Conservation (phyloP, 2,113 vertebrate species). For the Uria lomvia region DNA sequence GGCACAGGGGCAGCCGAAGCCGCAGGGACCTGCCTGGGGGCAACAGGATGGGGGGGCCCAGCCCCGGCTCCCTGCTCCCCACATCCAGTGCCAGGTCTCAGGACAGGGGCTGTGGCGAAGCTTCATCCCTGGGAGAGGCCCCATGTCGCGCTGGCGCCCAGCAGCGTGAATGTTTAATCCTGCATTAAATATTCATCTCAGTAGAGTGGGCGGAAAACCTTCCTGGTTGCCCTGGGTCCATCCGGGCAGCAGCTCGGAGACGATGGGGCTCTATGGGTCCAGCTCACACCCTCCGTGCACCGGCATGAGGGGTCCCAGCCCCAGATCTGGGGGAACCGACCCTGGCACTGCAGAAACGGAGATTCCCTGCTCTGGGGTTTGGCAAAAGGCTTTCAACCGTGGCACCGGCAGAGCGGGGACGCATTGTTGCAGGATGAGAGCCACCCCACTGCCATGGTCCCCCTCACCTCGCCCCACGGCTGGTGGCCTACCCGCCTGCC, state of each 20-base stretch:
- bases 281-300: fast-evolving
- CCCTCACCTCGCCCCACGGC: fast-evolving
- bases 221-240: background rate
- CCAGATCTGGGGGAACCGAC: background rate
- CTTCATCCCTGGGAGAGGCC: background rate
- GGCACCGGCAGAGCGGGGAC: background rate
- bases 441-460: fast-evolving
- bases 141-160: background rate
- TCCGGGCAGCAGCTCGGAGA: fast-evolving
- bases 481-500: conserved; percentile 12
- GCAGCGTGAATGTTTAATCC: background rate
- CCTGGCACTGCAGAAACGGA: fast-evolving
- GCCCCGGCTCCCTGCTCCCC: background rate
- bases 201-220: background rate
- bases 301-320: background rate
- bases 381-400: background rate
- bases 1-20: background rate
- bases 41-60: background rate
- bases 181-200: background rate
- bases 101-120: background rate
- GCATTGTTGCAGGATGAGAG: background rate
- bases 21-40: background rate
- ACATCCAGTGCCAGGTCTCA: background rate
- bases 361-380: background rate
- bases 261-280: background rate